Evolutionary conservation across 2,888 invertebrate genomes (phyloP).

Genomic region (Phaonia tiefii): DNA sequence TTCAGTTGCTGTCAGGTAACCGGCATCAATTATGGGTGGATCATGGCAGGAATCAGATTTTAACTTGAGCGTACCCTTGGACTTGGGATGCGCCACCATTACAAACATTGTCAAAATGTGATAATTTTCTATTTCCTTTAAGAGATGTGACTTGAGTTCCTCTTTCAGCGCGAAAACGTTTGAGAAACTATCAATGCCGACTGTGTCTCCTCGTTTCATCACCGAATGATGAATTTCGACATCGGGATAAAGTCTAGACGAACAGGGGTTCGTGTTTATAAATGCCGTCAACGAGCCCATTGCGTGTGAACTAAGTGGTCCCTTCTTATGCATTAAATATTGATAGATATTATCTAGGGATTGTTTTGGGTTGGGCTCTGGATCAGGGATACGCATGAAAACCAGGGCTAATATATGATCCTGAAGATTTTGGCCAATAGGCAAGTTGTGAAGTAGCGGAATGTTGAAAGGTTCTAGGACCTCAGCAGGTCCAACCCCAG

Average conservation of each 20-base stretch:
- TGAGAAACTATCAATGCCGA: slow-evolving; percentile 71
- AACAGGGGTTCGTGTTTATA: slow-evolving; percentile 81
- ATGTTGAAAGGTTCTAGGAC: slow-evolving; percentile 72
- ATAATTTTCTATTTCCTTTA: slow-evolving; percentile 55
- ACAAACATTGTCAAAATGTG: slow-evolving; percentile 77
- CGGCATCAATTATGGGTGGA: slow-evolving; percentile 40
- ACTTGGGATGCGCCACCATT: slow-evolving; percentile 81
- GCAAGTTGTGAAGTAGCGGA: slow-evolving; percentile 70
- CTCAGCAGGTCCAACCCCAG: slow-evolving; percentile 76
- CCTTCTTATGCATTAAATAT: slow-evolving; percentile 82
- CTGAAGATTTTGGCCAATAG: slow-evolving; percentile 88
- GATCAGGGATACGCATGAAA: slow-evolving; percentile 78
- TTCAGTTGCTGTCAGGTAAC: slow-evolving; percentile 19
- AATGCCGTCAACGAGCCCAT: slow-evolving; percentile 81
- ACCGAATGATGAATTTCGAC: slow-evolving; percentile 82
- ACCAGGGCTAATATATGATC: slow-evolving; percentile 86
- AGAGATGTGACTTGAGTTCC: slow-evolving; percentile 42
- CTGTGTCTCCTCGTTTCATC: slow-evolving; percentile 50
- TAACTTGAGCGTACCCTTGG: slow-evolving; percentile 81
- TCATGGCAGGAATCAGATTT: slow-evolving; percentile 14
- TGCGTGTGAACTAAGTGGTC: slow-evolving; percentile 80
- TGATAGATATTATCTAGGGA: slow-evolving; percentile 74
- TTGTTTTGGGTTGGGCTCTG: slow-evolving; percentile 71
- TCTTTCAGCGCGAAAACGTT: slow-evolving; percentile 49
- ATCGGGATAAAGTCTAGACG: slow-evolving; percentile 81